phyloP scores from a whole-genome alignment of 2,888 invertebrate genomes.

The Bellardia pandia region DNA sequence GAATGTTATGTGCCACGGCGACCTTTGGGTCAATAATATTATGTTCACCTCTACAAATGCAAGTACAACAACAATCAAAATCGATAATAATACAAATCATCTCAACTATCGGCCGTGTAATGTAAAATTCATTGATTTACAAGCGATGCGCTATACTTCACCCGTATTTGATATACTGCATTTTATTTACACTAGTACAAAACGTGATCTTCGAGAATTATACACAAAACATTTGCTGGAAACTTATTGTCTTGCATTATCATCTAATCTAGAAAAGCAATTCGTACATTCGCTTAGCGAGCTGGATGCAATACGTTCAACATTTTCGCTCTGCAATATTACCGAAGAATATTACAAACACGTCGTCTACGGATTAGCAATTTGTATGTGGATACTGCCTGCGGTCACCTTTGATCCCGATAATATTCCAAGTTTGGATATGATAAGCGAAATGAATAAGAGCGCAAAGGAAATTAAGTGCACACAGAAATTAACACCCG shows the following conservation, averaged over 20 bases:
- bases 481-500: conserved; percentile 81
- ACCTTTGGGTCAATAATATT: conserved; percentile 83
- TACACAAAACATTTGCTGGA: conserved; percentile 79
- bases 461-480: conserved; percentile 80
- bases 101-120: conserved; percentile 40
- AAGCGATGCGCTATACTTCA: conserved; percentile 82
- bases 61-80: background rate
- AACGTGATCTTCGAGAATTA: conserved; percentile 78
- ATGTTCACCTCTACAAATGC: conserved; percentile 78
- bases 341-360: conserved; percentile 80
- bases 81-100: conserved; percentile 62
- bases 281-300: conserved; percentile 72
- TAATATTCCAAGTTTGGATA: conserved; percentile 82
- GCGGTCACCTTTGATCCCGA: conserved; percentile 83
- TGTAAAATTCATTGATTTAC: conserved; percentile 82
- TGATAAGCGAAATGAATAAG: conserved; percentile 79
- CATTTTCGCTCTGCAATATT: conserved; percentile 79
- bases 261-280: conserved; percentile 77
- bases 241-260: conserved; percentile 79
- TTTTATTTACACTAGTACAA: conserved; percentile 83
- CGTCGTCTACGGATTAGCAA: conserved; percentile 81
- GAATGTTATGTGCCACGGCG: conserved; percentile 83
- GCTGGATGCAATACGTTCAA: conserved; percentile 76
- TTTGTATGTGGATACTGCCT: conserved; percentile 82
- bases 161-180: conserved; percentile 83